Evolutionary conservation across 2,888 invertebrate species (phyloP).

Genomic region (Gortyna flavago): DNA sequence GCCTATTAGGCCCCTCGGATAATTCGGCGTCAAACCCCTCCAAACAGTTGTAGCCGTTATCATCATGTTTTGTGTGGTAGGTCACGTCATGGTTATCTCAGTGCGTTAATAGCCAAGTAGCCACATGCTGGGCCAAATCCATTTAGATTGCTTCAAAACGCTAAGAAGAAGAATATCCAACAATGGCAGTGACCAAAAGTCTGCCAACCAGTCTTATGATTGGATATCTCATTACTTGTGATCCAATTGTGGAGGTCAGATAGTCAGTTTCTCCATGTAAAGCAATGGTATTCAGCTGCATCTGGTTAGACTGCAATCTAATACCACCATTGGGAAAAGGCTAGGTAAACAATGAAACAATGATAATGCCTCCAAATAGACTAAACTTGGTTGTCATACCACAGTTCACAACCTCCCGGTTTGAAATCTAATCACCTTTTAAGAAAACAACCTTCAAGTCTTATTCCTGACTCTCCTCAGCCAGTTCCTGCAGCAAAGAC

Average conservation of each 20-base stretch:
- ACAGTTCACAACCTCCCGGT: not conserved
- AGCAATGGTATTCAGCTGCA: not conserved
- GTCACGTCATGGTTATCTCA: not conserved
- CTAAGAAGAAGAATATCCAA: not conserved
- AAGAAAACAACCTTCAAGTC: not conserved
- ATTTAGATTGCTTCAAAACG: too few relatives aligned
- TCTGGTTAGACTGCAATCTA: not conserved
- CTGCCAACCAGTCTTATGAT: too few relatives aligned
- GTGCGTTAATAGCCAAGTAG: not conserved
- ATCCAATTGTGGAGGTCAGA: not conserved
- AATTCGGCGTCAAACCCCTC: not conserved
- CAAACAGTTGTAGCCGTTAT: not conserved
- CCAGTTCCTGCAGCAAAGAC: constrained; percentile 81
- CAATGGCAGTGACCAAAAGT: not conserved
- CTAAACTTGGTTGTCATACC: not conserved
- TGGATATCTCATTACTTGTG: not conserved
- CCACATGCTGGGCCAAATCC: too few relatives aligned
- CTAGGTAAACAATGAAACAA: not conserved
- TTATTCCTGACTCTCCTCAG: constrained; percentile 75
- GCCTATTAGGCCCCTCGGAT: not conserved
- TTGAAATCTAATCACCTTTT: not conserved
- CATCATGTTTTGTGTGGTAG: not conserved
- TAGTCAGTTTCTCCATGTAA: not conserved
- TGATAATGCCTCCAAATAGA: not conserved
- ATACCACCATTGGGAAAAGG: not conserved